phyloP scores from a whole-genome alignment of 2,888 invertebrate species.

The Drosophila anomalata region DNA sequence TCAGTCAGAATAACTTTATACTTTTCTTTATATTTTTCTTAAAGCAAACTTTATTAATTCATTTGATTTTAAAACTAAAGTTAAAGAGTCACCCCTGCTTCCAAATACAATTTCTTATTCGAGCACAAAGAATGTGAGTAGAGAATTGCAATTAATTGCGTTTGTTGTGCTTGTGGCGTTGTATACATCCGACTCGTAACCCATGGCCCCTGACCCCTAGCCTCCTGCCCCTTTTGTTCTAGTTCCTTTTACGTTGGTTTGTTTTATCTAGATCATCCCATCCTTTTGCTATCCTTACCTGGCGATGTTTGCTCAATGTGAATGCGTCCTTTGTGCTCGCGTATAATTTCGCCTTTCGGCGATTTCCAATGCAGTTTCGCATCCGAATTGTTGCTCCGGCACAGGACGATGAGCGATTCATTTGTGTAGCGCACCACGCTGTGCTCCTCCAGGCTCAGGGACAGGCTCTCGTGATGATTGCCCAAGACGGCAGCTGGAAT shows the following conservation, averaged over 20 bases:
- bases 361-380: slow-evolving; percentile 83
- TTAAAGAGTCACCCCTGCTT: background rate
- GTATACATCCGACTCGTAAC: slow-evolving; percentile 23
- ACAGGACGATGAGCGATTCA: slow-evolving; percentile 84
- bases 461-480: slow-evolving; percentile 79
- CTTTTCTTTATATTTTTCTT: too few species aligned
- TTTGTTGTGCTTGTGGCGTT: slow-evolving; percentile 63
- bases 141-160: slow-evolving; percentile 70
- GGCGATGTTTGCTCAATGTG: slow-evolving; percentile 82
- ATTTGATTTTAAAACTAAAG: background rate
- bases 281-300: slow-evolving; percentile 63
- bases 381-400: slow-evolving; percentile 77
- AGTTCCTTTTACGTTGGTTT: slow-evolving; percentile 3
- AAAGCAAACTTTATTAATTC: too few species aligned
- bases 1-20: background rate
- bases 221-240: slow-evolving; percentile 4
- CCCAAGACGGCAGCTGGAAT: slow-evolving; percentile 74
- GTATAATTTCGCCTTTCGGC: slow-evolving; percentile 82
- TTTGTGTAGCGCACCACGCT: slow-evolving; percentile 84
- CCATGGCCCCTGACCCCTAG: slow-evolving; percentile 5
- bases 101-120: background rate
- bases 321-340: slow-evolving; percentile 83
- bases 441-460: slow-evolving; percentile 79
- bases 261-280: slow-evolving; percentile 17
- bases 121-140: slow-evolving; percentile 22